Evolutionary conservation across 2,113 vertebrate species (phyloP).

Genomic region (Marcusenius ussheri): DNA sequence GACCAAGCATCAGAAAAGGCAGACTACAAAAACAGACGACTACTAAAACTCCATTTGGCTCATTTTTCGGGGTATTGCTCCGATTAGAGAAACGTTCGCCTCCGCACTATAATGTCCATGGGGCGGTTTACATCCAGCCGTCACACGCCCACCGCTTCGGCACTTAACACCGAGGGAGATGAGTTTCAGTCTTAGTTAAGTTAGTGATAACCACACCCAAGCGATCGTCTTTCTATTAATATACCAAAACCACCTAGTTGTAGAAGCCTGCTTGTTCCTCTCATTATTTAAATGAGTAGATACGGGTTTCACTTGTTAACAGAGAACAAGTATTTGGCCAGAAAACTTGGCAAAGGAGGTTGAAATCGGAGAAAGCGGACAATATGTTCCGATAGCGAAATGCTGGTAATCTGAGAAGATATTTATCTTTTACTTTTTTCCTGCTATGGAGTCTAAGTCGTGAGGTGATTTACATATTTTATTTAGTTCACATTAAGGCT

Average conservation of each 20-base stretch:
- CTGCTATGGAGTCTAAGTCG: background rate
- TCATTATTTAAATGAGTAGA: background rate
- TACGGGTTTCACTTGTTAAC: background rate
- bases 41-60: slow-evolving; percentile 17
- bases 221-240: background rate
- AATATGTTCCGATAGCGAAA: background rate
- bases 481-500: background rate
- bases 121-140: background rate
- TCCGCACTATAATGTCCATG: background rate
- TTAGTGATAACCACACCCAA: background rate
- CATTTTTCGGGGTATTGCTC: slow-evolving; percentile 23
- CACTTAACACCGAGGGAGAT: background rate
- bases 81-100: slow-evolving; percentile 53
- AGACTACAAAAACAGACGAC: background rate
- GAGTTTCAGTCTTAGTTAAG: background rate
- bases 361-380: background rate
- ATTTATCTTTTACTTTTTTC: background rate
- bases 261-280: background rate
- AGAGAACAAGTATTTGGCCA: background rate
- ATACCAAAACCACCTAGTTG: background rate
- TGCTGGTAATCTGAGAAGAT: background rate
- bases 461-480: background rate
- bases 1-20: slow-evolving; percentile 37
- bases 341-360: background rate
- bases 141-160: background rate